Evolutionary conservation across 2,113 vertebrate genomes (phyloP), one percentile per base, ranked within the genome.

Genomic region (Gadus macrocephalus): DNA sequence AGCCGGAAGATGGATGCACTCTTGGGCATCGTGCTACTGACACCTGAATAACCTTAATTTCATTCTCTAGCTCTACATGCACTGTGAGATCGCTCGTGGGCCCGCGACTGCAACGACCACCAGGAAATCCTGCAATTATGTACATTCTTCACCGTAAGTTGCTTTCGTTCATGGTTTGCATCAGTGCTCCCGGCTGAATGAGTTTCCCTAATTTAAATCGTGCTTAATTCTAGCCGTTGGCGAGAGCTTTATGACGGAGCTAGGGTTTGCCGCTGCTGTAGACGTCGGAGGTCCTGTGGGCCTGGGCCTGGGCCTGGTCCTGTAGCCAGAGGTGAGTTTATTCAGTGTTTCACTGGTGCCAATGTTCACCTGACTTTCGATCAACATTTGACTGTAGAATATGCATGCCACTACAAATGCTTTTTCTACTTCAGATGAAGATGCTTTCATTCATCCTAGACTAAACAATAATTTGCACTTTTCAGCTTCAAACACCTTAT

Each of bases 51-150:
- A 59, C 6, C 56, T 19, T 14, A 15, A 3, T 17, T n/a, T 9
- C 14, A 0, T 75, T 62, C 77, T 73, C 42, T 56, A 92, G 91
- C 76, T 90, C 67, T 87, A 74, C 80, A 64, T 93, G 74, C 89
- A 92, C 64, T 93, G 90, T 70, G 74, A 88, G 1, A n/a, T 91
- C 27, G 42, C 42, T 9, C 0, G 76, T n/a, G 86, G 80, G 11
- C 4, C 15, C 3, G 25, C 16, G 3, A 28, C 4, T 1, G 81
- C 88, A 68, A 84, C 69, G 53, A 9, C 2, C 0, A 77, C 38
- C 58, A 64, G 9, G 5, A 91, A 92, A 63, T 78, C 87, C n/a
- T 92, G 89, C 71, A 87, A 73, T 53, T 92, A 86, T 60, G 58
- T 87, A 1, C 0, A 0, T 0, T 5, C 4, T 0, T 25, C 0